Conservation (phyloP, 2,797 vertebrate species). For the Avahi laniger region DNA sequence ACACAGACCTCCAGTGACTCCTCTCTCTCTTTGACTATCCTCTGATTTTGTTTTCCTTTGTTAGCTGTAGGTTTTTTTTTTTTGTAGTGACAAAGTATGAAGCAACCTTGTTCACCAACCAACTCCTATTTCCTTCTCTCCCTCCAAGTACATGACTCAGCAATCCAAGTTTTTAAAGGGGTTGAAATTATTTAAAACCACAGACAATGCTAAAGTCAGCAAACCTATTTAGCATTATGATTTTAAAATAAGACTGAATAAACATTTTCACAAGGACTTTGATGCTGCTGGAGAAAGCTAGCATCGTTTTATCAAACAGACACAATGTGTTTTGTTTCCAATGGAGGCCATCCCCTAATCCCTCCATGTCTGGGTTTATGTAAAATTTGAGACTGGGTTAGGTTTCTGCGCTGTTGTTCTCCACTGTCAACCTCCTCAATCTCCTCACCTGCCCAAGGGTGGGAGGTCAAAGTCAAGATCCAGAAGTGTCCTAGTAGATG, state of each 20-base stretch:
- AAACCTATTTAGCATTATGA: slow-evolving; percentile 10
- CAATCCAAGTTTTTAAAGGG: slow-evolving; percentile 24
- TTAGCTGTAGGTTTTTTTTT: background rate
- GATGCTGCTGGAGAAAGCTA: background rate
- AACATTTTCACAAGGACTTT: background rate
- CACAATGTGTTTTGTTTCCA: background rate
- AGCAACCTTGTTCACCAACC: background rate
- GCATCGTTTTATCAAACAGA: background rate
- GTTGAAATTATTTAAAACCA: slow-evolving; percentile 44
- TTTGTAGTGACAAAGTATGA: background rate
- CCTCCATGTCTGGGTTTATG: background rate
- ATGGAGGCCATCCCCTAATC: background rate
- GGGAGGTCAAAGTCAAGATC: background rate
- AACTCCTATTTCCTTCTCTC: background rate
- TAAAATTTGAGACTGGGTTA: background rate
- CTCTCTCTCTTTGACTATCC: background rate
- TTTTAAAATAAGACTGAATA: slow-evolving; percentile 25
- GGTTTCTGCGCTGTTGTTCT: background rate
- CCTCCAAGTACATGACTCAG: background rate
- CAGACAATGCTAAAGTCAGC: slow-evolving; percentile 42
- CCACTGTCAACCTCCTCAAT: background rate
- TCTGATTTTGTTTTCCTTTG: background rate
- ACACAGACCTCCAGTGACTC: background rate
- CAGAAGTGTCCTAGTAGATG: background rate
- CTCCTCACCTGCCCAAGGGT: background rate